Conservation (phyloP, 2,888 invertebrate species). For the Cheilosia vulpina region DNA sequence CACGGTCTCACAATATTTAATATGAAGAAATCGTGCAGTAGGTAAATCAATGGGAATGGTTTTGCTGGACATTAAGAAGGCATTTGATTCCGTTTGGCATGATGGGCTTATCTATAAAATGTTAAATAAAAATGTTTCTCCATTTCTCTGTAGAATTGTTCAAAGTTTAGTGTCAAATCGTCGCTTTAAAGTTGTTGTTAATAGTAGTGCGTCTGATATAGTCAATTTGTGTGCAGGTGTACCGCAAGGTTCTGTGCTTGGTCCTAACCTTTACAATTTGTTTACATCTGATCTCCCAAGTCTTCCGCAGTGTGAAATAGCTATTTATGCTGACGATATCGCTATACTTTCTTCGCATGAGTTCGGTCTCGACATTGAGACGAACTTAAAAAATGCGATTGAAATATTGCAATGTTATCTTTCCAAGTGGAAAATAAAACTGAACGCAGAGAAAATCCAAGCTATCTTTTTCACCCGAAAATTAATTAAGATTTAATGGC, state of each 20-base stretch:
- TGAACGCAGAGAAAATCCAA: no score
- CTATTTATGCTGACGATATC: no score
- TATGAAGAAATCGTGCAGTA: not conserved
- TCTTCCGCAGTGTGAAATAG: no score
- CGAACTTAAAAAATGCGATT: no score
- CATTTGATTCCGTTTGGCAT: no score
- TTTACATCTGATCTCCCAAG: not conserved
- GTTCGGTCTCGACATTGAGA: no score
- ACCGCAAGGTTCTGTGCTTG: not conserved
- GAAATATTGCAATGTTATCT: no score
- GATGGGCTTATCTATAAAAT: not conserved
- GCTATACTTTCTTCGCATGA: no score
- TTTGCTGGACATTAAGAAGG: not conserved
- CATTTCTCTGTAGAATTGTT: not conserved
- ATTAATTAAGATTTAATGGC: not conserved
- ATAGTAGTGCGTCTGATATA: not conserved
- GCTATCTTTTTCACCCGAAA: not conserved
- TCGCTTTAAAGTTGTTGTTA: not conserved
- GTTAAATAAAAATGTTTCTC: not conserved
- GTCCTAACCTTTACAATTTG: not conserved
- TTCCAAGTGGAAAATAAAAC: no score
- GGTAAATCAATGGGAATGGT: not conserved
- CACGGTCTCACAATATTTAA: not conserved
- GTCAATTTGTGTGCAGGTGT: not conserved
- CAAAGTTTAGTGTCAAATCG: not conserved